Percentiles rank a stretch among this genome's conserved stretches.
Conservation (phyloP, 2,797 vertebrate species). For the Diglossa cyanea region DNA sequence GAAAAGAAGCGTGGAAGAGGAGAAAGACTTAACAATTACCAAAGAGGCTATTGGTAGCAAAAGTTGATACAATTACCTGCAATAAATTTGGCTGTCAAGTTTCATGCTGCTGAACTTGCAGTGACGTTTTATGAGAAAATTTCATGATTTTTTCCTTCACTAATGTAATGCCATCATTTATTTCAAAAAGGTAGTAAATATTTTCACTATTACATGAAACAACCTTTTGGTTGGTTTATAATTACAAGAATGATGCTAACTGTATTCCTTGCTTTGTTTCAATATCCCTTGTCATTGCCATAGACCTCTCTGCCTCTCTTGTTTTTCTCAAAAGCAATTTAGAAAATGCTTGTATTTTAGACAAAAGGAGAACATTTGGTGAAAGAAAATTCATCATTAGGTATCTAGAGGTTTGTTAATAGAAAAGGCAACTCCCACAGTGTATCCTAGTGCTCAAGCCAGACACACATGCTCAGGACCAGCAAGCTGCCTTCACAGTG, state of each 20-base stretch:
- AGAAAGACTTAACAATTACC: conserved; percentile 3
- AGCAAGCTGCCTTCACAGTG: conserved; percentile 98
- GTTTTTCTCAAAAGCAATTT: conserved; percentile 98
- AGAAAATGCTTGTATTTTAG: conserved; percentile 97
- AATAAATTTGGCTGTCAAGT: conserved; percentile 66
- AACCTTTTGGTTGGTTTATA: conserved; percentile 86
- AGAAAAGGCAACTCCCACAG: conserved; percentile 99
- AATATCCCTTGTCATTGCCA: conserved; percentile 86
- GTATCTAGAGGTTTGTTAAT: conserved; percentile 99
- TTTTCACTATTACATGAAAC: conserved; percentile 71
- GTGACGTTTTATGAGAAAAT: conserved; percentile 67
- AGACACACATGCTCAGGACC: conserved; percentile 97
- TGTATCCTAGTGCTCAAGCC: conserved; percentile 94
- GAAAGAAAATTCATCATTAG: conserved; percentile 99
- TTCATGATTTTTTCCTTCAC: conserved; percentile 62
- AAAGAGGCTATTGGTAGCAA: conserved; percentile 24
- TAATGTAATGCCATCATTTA: conserved; percentile 69
- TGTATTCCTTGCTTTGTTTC: conserved; percentile 91
- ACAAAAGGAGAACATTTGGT: conserved; percentile 99
- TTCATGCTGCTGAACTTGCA: conserved; percentile 53
- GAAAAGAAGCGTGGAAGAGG: neutral
- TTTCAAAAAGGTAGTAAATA: conserved; percentile 74
- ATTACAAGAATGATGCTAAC: conserved; percentile 89
- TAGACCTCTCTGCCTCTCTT: conserved; percentile 89
- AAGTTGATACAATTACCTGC: conserved; percentile 64